Base-by-base conservation (phyloP, 2,113 vertebrate species). In the Microtus oregoni region DNA sequence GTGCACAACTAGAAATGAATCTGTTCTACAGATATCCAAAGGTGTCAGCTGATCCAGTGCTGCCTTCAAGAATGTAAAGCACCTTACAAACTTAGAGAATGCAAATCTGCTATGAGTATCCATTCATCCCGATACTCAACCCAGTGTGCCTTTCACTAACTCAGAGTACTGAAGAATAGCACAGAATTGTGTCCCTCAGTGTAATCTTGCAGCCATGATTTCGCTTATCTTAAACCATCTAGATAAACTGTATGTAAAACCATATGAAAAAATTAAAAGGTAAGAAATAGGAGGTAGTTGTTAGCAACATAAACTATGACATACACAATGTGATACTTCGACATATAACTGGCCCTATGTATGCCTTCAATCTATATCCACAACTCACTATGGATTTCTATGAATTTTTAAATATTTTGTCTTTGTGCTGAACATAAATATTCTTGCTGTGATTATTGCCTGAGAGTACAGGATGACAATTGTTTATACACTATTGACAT, bases 71-170 rank as follows among this genome's bases (percentile, higher is more conserved):
- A 32, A 81, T 2, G 30, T 52, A 32, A 92, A 87, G 20, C 63
- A 86, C 22, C 75, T 90, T 61, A 81, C 5, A 87, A n/a, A 78
- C 30, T 83, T 86, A 93, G 9, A 65, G 93, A 92, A 15, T n/a
- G 20, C 9, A 5, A 22, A 26, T 72, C 22, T 92, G 41, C 9
- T 83, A 41, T 10, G 78, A 90, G 87, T 96, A 83, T 28, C 44
- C 32, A 78, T 32, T 82, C 83, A 24, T 86, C 61, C n/a, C 63
- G 58, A 76, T n/a, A 41, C 24, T 35, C 44, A 79, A 41, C 67
- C 7, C 50, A 81, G 41, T 47, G 0, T 52, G 38, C 67, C 26
- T 96, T 92, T 50, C 68, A 89, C n/a, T 91, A 89, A 91, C 67
- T 52, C 86, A 91, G 3, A 83, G 13, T 35, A 75, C 68, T 24